Evolutionary conservation across 2,797 vertebrate species (phyloP).

Genomic region (Coracias cyanogaster): DNA sequence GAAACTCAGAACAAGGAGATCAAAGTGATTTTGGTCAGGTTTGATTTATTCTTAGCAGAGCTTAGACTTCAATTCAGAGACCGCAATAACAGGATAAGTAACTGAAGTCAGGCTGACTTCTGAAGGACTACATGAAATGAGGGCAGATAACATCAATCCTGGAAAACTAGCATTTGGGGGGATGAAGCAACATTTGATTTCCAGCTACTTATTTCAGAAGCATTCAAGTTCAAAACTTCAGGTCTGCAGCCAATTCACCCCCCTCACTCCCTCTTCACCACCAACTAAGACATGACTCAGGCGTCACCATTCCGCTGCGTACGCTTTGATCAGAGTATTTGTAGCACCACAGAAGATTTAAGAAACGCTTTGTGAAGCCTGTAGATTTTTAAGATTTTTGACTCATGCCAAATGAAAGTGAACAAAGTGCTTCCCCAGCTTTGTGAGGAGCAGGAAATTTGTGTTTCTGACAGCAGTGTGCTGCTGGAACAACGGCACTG

Average conservation of each 20-base stretch:
- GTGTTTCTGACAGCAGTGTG: not conserved
- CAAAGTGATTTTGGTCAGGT: not conserved
- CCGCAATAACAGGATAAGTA: not conserved
- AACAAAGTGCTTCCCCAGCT: not conserved
- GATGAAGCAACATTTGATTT: not conserved
- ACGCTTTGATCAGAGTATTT: not conserved
- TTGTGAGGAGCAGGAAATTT: not conserved
- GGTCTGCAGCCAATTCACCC: not conserved
- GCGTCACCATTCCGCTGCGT: not conserved
- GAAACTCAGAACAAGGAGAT: not conserved
- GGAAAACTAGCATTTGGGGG: not conserved
- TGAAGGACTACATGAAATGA: not conserved
- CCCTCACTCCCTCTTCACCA: not conserved
- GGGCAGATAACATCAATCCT: not conserved
- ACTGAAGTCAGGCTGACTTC: not conserved
- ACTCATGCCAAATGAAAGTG: not conserved
- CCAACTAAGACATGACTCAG: rapidly evolving
- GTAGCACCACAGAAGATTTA: not conserved
- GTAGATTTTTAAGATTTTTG: not conserved
- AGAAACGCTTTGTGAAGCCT: not conserved
- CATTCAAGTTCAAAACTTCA: not conserved
- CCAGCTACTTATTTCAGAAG: not conserved
- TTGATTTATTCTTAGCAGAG: not conserved
- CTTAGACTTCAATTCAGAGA: not conserved
- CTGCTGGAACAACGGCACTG: not conserved